A percentile compares a stretch with the other conserved stretches of the same genome.
These are phyloP conservation scores for Mustelus asterias DNA, from an alignment of 2,113 vertebrate genomes.

Conservation along the genomic window DNA sequence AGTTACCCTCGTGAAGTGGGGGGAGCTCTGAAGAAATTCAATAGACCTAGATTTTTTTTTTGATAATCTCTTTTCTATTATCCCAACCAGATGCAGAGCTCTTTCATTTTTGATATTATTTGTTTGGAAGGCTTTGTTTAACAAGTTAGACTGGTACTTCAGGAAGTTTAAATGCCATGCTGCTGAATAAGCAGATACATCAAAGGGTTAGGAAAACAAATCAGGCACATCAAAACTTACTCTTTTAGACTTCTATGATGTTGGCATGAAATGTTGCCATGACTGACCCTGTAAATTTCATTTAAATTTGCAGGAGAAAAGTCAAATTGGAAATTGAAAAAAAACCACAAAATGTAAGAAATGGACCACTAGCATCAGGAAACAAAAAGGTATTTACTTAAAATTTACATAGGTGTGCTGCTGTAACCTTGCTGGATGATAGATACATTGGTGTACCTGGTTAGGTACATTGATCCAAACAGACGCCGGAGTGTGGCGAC, in stretches of 20 bases:
- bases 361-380: background rate
- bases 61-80: background rate
- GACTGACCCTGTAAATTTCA: background rate
- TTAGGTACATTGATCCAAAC: too few species aligned
- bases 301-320: background rate
- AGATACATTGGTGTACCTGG: too few species aligned
- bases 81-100: background rate
- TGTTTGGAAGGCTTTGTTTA: background rate
- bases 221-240: background rate
- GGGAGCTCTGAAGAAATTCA: background rate
- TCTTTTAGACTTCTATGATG: background rate
- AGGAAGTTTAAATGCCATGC: background rate
- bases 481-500: too few species aligned
- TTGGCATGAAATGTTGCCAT: background rate
- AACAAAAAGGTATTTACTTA: background rate
- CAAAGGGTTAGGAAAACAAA: background rate
- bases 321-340: background rate
- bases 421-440: background rate
- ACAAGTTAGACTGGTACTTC: background rate
- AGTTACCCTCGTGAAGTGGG: background rate
- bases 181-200: background rate
- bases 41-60: background rate
- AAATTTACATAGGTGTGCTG: background rate
- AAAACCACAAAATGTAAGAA: background rate
- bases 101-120: background rate